These are phyloP conservation scores for Acomys russatus DNA, from an alignment of 2,797 vertebrate genomes.

Conservation along the genomic window DNA sequence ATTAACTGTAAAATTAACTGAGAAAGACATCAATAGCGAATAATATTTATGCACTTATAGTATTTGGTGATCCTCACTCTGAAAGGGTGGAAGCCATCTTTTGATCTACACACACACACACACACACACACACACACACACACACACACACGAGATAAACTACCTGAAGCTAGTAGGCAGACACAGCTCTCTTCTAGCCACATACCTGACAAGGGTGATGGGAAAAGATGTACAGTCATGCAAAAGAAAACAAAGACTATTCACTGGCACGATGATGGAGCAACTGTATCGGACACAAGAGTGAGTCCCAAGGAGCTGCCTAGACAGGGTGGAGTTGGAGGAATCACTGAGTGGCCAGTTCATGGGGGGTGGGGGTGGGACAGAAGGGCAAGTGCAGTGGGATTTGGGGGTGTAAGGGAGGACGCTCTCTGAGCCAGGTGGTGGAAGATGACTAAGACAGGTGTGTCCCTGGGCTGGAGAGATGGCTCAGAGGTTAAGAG, in stretches of 20 bases:
- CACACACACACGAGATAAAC: neutral
- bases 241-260: neutral
- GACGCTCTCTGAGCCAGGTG: neutral
- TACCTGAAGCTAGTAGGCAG: neutral
- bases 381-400: neutral
- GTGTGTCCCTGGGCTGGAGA: too few relatives aligned
- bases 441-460: neutral
- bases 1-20: neutral
- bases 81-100: neutral
- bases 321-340: slow-evolving; percentile 31
- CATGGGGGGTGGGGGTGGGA: too few relatives aligned
- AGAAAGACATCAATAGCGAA: neutral
- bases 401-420: slow-evolving; percentile 13
- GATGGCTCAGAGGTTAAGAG: too few relatives aligned
- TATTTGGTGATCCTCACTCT: neutral
- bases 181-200: neutral
- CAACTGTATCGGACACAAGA: neutral
- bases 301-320: slow-evolving; percentile 46
- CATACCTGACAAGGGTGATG: neutral
- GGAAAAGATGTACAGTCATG: neutral
- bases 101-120: neutral
- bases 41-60: neutral
- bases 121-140: neutral
- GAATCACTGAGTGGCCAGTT: slow-evolving; percentile 10
- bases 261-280: neutral